A percentile compares a stretch with the other conserved stretches of the same genome.
Evolutionary conservation across 2,888 invertebrate genomes (phyloP).

Genomic region (Acanthococcus lagerstroemiae): DNA sequence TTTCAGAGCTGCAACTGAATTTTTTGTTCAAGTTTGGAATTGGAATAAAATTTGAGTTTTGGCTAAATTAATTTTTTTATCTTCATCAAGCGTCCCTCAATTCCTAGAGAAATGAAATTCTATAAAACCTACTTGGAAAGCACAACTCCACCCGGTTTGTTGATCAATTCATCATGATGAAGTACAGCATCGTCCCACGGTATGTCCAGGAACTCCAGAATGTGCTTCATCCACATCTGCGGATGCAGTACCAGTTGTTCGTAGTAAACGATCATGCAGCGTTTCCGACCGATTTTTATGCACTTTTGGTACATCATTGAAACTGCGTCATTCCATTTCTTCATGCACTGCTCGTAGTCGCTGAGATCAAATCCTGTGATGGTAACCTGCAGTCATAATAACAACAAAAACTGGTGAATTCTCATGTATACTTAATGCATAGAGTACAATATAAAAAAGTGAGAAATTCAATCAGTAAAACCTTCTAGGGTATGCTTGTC

Average conservation of each 20-base stretch:
- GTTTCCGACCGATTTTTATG: slow-evolving; percentile 44
- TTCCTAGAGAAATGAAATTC: no score
- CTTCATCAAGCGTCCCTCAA: no score
- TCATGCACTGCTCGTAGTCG: slow-evolving; percentile 86
- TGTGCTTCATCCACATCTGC: slow-evolving; percentile 72
- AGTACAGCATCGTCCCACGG: slow-evolving; percentile 93
- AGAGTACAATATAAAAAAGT: no score
- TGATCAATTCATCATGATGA: slow-evolving; percentile 95
- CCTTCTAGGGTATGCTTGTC: no score
- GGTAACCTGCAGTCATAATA: slow-evolving; percentile 47
- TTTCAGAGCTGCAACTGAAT: no score
- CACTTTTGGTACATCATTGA: slow-evolving; percentile 92
- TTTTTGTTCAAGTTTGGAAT: no score
- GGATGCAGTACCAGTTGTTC: slow-evolving; percentile 96
- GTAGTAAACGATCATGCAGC: slow-evolving; percentile 70
- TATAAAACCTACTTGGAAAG: slow-evolving; percentile 71
- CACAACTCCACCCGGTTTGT: slow-evolving; percentile 86
- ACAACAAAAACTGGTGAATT: no score
- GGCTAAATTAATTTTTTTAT: no score
- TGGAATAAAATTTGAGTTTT: no score
- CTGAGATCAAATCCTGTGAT: slow-evolving; percentile 90
- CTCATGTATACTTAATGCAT: no score
- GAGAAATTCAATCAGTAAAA: no score
- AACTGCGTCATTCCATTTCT: slow-evolving; percentile 94
- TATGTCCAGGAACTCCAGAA: slow-evolving; percentile 77